Percentiles rank a stretch among this genome's conserved stretches.
These are phyloP conservation scores for Apostichopus leukothele DNA, from an alignment of 53 echinoderm and acorn worm genomes.

Conservation along the genomic window DNA sequence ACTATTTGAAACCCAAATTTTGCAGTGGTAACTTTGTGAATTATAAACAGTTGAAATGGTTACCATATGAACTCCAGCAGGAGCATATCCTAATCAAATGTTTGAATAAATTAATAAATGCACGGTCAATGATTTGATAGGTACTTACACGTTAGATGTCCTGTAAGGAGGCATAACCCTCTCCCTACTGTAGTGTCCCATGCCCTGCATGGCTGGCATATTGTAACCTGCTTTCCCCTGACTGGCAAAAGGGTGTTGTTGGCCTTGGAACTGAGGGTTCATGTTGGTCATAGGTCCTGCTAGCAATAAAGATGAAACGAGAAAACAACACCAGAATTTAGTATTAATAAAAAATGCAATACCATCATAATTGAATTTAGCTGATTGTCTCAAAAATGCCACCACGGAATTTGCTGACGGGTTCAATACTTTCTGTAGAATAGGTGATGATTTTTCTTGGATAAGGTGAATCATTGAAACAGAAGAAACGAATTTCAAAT, in stretches of 20 bases:
- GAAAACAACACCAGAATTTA: background rate
- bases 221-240: conserved; percentile 79
- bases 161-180: conserved; percentile 65
- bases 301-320: background rate
- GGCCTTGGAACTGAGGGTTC: conserved; percentile 82
- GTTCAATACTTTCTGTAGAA: too few species aligned
- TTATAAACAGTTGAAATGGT: too few species aligned
- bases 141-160: conserved; percentile 71
- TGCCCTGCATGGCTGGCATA: conserved; percentile 85
- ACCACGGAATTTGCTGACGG: too few species aligned
- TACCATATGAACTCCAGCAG: too few species aligned
- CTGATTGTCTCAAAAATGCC: too few species aligned
- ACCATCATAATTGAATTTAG: background rate
- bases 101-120: background rate
- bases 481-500: too few species aligned
- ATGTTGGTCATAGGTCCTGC: conserved; percentile 70
- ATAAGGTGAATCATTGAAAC: too few species aligned
- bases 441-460: too few species aligned
- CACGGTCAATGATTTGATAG: too few species aligned
- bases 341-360: too few species aligned
- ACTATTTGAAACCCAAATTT: too few species aligned
- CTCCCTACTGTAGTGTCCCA: conserved; percentile 77
- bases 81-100: background rate
- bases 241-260: conserved; percentile 85
- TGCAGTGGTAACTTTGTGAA: too few species aligned